These are phyloP conservation scores for Ageneiosus marmoratus DNA, from an alignment of 2,113 vertebrate genomes.

Conservation along the genomic window DNA sequence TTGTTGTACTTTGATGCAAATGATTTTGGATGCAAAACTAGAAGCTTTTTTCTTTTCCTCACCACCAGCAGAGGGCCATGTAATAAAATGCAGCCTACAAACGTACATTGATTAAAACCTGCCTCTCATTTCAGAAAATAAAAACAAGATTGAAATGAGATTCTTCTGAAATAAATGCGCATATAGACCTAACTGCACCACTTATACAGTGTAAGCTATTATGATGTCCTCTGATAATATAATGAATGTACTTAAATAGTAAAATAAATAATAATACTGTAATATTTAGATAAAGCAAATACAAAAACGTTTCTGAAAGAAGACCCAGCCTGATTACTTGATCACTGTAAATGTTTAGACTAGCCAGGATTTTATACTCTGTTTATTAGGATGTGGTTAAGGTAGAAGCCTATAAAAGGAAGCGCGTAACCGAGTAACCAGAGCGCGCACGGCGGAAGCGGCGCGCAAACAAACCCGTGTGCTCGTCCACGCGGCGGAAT, in stretches of 20 bases:
- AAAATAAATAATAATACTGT: no score
- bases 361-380: neutral
- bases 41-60: neutral
- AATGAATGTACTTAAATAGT: no score
- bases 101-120: neutral
- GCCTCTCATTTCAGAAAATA: neutral
- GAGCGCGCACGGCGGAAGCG: conserved; percentile 14
- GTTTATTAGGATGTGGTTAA: neutral
- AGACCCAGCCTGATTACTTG: no score
- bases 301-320: no score
- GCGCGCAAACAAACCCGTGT: conserved; percentile 17
- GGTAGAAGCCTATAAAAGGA: no score
- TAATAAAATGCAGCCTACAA: neutral
- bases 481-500: neutral
- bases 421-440: conserved; percentile 13
- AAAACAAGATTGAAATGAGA: neutral
- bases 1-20: neutral
- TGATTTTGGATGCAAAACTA: neutral
- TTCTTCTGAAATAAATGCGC: neutral
- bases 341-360: neutral
- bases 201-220: neutral
- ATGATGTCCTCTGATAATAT: neutral
- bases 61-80: neutral
- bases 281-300: no score
- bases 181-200: neutral